Evolutionary conservation across 2,888 invertebrate species (phyloP), one percentile per base, ranked within the genome.

Genomic region (Hemaris fuciformis): DNA sequence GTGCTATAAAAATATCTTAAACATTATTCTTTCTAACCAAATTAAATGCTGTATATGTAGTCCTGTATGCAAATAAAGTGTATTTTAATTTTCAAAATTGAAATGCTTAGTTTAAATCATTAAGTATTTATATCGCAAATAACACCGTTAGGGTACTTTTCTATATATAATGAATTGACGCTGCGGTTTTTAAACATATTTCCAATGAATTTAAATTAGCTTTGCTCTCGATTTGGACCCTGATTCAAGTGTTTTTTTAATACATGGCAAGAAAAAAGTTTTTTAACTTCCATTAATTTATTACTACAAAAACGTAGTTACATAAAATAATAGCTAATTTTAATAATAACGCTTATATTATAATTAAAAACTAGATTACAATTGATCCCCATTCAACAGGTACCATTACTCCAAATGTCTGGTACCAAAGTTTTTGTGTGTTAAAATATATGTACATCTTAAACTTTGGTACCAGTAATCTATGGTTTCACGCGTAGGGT

Each of bases 251-350:
- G 18, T 18, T 27, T 15, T 31, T 27, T 27, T 15, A 10, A 18
- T 53, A 18, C n/a, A 31, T 27, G 27, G 18, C 27, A 31, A 31
- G 53, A 71, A 59, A 71, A 69, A 66, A 72, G 62, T 65, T 65
- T 63, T 42, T 23, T 42, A 23, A 58, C 42, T 23, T 63, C 57
- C 41, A 41, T 41, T 56, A 58, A 8, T 38, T 15, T 15, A 41
- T 6, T 23, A 57, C 57, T 41, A 34, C 23, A 48, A 41, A 41
- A 60, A 61, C 25, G 25, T 53, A 56, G 42, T 56, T 56, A 43
- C 23, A n/a, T 13, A n/a, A n/a, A 59, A 22, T 48, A 46, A 31
- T 25, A 7, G 1, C 27, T 59, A 46, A 43, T 46, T 59, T n/a
- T 38, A 38, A 38, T 2, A n/a, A 58, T 58, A 23, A 23, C 31